phyloP scores from a whole-genome alignment of 2,888 invertebrate species.

The Orthosia incerta region DNA sequence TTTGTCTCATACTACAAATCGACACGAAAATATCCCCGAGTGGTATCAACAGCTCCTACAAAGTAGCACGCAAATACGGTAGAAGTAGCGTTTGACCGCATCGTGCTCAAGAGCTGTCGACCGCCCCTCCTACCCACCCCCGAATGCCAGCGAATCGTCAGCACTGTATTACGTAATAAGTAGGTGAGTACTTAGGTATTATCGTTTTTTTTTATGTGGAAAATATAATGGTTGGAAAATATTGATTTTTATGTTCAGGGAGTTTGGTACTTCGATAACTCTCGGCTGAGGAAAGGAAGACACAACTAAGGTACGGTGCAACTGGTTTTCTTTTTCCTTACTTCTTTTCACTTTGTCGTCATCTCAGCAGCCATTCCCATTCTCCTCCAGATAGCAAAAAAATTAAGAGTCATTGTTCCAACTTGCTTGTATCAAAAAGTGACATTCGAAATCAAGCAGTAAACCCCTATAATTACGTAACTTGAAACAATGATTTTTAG shows the following conservation, averaged over 20 bases:
- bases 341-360: too few species aligned
- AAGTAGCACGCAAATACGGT: constrained; percentile 50
- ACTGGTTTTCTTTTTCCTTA: too few species aligned
- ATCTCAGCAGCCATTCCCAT: too few species aligned
- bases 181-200: constrained; percentile 20
- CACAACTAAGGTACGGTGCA: too few species aligned
- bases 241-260: constrained; percentile 2
- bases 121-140: constrained; percentile 51
- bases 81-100: constrained; percentile 62
- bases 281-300: too few species aligned
- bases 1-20: not conserved
- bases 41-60: constrained; percentile 53
- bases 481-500: too few species aligned
- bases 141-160: constrained; percentile 52
- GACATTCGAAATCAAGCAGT: too few species aligned
- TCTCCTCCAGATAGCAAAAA: too few species aligned
- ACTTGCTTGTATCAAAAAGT: too few species aligned
- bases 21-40: not conserved
- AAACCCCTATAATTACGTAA: too few species aligned
- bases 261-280: not conserved
- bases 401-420: too few species aligned
- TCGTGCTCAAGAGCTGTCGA: constrained; percentile 61
- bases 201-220: constrained; percentile 32
- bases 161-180: constrained; percentile 58
- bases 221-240: not conserved